Evolutionary conservation across 2,797 vertebrate species (phyloP).

Genomic region (Neostethus bicornis): DNA sequence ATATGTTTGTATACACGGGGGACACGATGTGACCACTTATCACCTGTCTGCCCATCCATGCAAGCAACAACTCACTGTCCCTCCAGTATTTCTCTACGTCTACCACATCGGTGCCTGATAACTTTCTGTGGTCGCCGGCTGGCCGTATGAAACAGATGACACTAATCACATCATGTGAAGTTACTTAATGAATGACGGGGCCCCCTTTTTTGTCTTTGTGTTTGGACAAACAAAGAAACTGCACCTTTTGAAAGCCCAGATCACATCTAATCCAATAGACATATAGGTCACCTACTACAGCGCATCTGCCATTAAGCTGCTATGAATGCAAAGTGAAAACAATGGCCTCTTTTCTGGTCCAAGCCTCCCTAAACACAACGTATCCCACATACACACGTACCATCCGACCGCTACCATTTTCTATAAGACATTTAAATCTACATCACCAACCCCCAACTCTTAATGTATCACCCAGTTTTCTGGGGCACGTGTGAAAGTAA

Average conservation of each 20-base stretch:
- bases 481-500: slow-evolving; percentile 35
- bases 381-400: slow-evolving; percentile 30
- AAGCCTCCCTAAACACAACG: slow-evolving; percentile 37
- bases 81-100: slow-evolving; percentile 18
- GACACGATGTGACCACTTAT: slow-evolving; percentile 40
- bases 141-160: slow-evolving; percentile 10
- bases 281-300: slow-evolving; percentile 69
- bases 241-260: slow-evolving; percentile 34
- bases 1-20: slow-evolving; percentile 31
- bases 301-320: slow-evolving; percentile 69
- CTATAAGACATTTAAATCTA: slow-evolving; percentile 37
- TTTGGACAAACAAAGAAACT: slow-evolving; percentile 45
- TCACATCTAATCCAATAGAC: slow-evolving; percentile 54
- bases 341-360: slow-evolving; percentile 56
- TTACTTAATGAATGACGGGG: slow-evolving; percentile 23
- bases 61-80: slow-evolving; percentile 58
- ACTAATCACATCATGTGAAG: slow-evolving; percentile 4
- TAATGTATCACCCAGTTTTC: slow-evolving; percentile 44
- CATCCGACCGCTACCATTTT: slow-evolving; percentile 18
- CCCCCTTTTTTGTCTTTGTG: neutral
- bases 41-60: slow-evolving; percentile 56
- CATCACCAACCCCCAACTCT: slow-evolving; percentile 48
- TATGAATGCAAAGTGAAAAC: slow-evolving; percentile 56
- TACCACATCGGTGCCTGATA: neutral
- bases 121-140: slow-evolving; percentile 2